phyloP scores from a whole-genome alignment of 2,113 vertebrate species.

The Desmodus rotundus region DNA sequence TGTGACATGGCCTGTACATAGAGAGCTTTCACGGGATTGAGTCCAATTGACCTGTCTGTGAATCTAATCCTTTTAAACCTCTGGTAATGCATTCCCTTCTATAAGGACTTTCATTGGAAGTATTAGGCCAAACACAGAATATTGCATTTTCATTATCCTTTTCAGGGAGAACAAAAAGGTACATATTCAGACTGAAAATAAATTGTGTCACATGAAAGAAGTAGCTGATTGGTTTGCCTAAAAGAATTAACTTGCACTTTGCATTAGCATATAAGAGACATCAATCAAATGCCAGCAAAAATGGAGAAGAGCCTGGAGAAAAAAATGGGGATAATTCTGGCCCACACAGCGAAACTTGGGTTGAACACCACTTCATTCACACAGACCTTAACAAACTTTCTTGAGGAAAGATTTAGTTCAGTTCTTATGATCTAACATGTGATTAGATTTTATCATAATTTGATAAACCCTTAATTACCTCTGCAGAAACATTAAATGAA shows the following conservation, averaged over 20 bases:
- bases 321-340: not conserved
- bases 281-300: not conserved
- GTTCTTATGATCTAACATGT: conserved; percentile 35
- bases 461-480: conserved; percentile 38
- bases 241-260: not conserved
- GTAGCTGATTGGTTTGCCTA: not conserved
- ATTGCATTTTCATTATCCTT: not conserved
- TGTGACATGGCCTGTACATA: not conserved
- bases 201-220: not conserved
- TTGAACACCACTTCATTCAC: not conserved
- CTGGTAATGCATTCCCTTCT: not conserved
- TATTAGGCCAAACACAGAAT: not conserved
- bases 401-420: conserved; percentile 36
- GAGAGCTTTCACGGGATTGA: not conserved
- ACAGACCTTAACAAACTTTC: conserved; percentile 31
- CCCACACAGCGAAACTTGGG: not conserved
- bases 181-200: not conserved
- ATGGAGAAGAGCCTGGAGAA: not conserved
- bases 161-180: not conserved
- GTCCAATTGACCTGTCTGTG: not conserved
- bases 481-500: conserved; percentile 49
- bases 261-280: not conserved
- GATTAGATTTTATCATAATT: conserved; percentile 56
- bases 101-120: not conserved
- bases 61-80: not conserved